Evolutionary conservation across 1,140 invertebrate species (phyloP).

Genomic region (Trinorchestia longiramus): DNA sequence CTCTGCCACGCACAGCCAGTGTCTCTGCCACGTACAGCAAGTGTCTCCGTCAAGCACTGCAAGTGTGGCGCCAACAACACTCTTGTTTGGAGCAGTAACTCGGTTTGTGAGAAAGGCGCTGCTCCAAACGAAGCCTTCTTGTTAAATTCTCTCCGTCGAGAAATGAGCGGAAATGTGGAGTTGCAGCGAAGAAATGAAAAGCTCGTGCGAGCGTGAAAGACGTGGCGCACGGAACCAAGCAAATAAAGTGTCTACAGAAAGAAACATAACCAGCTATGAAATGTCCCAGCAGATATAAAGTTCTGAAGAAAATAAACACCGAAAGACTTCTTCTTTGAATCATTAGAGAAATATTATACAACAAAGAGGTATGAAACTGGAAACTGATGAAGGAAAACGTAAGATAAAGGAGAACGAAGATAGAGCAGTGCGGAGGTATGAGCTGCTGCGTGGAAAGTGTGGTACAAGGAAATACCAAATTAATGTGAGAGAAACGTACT

Average conservation of each 20-base stretch:
- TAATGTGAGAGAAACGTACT: too few relatives aligned
- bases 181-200: neutral
- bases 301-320: neutral
- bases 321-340: too few relatives aligned
- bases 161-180: neutral
- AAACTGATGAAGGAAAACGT: neutral
- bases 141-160: neutral
- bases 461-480: too few relatives aligned
- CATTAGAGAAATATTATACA: too few relatives aligned
- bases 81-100: constrained; percentile 6
- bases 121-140: neutral
- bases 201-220: neutral
- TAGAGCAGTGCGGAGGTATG: neutral
- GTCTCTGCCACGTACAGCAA: neutral
- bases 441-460: too few relatives aligned
- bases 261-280: neutral
- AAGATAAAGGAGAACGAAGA: neutral
- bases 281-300: neutral
- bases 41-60: neutral
- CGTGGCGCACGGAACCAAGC: neutral
- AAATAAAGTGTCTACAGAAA: neutral
- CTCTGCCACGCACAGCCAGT: too few relatives aligned
- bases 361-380: neutral
- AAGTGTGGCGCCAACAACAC: neutral
- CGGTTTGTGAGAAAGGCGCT: constrained; percentile 4